These are phyloP conservation scores for Smutsia temminckii DNA, from an alignment of 2,797 vertebrate genomes.

Conservation along the genomic window DNA sequence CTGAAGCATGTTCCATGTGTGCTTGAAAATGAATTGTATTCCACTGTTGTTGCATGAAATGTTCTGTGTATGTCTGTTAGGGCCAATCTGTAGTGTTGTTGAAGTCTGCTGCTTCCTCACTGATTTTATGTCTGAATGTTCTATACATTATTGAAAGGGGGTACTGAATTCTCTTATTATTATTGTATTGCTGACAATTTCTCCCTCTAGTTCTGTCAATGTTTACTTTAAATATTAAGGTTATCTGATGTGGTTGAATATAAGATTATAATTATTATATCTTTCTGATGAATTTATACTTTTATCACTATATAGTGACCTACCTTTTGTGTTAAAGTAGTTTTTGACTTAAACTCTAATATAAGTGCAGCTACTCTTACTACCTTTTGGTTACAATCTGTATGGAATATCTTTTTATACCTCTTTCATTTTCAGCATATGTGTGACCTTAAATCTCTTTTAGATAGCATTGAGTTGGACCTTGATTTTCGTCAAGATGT, in stretches of 20 bases:
- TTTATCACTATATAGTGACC: background rate
- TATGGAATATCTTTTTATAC: background rate
- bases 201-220: background rate
- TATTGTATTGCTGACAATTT: background rate
- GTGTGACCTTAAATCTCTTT: background rate
- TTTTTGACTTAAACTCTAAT: background rate
- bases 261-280: background rate
- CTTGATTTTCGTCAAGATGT: background rate
- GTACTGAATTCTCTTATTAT: background rate
- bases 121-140: background rate
- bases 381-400: background rate
- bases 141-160: background rate
- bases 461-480: background rate
- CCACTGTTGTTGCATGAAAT: too few species aligned
- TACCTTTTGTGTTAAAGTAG: background rate
- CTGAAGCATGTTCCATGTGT: background rate
- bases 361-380: background rate
- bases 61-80: background rate
- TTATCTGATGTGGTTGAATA: background rate
- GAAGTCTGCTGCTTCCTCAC: background rate
- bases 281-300: background rate
- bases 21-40: background rate
- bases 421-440: background rate
- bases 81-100: background rate
- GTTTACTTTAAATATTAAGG: background rate